Evolutionary conservation across 2,113 vertebrate genomes (phyloP), one percentile per base, ranked within the genome.

Genomic region (Delphinus delphis): DNA sequence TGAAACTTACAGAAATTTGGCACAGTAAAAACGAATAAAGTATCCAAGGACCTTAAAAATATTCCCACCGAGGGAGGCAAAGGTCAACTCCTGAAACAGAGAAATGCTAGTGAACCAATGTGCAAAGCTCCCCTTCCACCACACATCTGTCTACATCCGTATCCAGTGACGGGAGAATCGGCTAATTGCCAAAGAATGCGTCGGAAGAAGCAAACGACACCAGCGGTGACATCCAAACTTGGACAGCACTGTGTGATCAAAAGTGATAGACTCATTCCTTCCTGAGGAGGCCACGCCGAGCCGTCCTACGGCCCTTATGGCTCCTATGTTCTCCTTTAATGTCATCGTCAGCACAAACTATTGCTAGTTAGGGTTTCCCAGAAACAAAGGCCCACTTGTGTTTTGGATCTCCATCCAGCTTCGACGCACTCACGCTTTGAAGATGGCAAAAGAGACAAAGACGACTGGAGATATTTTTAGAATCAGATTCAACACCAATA

Each of bases 71-170:
- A 18, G 50, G 58, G 44, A 60, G 71, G 28, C 38, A 67, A 41
- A 47, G 73, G 15, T 0, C n/a, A 58, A 9, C 58, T 33, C 60
- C 26, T 18, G 67, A 86, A 38, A 88, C 14, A 86, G 65, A 84
- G 97, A 79, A 70, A 94, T 11, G 36, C 20, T 18, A 70, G 21
- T 1, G 28, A 55, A 23, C 23, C 26, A 0, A 3, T 0, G 4
- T 2, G 82, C 55, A 10, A 15, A 50, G 25, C 12, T 15, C 44
- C 0, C 17, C 41, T 44, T 3, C 36, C 7, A 3, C 13, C 6
- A 7, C 3, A 2, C 0, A 0, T 17, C 31, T 1, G 70, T 31
- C 50, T 9, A 0, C 5, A 4, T 38, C 74, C 1, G 10, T 63
- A n/a, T 17, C 33, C 7, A 3, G 36, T 3, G 47, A 2, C 0